Percentiles rank a stretch among this genome's conserved stretches.
Evolutionary conservation across 1,140 invertebrate genomes (phyloP).

Genomic region (Globodera rostochiensis): DNA sequence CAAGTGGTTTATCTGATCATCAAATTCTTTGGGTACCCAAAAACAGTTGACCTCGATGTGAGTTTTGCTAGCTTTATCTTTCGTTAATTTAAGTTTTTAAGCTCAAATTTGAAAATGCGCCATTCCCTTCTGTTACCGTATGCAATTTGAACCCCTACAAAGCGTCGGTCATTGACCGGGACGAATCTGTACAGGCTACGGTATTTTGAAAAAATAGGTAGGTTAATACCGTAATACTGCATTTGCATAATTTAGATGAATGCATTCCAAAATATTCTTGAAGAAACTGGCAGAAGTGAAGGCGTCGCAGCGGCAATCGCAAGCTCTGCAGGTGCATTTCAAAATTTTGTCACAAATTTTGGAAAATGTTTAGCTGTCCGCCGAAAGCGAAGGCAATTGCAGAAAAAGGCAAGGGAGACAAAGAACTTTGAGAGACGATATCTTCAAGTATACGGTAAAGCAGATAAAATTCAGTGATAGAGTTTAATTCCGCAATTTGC

Average conservation of each 20-base stretch:
- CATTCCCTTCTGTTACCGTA: slow-evolving; percentile 64
- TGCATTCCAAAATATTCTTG: slow-evolving; percentile 56
- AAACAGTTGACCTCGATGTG: slow-evolving; percentile 65
- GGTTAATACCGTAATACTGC: neutral
- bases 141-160: slow-evolving; percentile 66
- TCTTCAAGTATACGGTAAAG: slow-evolving; percentile 53
- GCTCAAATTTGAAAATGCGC: slow-evolving; percentile 66
- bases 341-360: slow-evolving; percentile 13
- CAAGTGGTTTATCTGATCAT: slow-evolving; percentile 58
- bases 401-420: slow-evolving; percentile 5
- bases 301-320: slow-evolving; percentile 56
- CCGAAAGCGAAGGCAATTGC: slow-evolving; percentile 20
- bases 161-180: slow-evolving; percentile 54
- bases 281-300: slow-evolving; percentile 51
- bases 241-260: slow-evolving; percentile 54
- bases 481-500: neutral
- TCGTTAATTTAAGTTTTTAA: slow-evolving; percentile 32
- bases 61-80: slow-evolving; percentile 21
- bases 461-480: neutral
- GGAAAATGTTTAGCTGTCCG: slow-evolving; percentile 17
- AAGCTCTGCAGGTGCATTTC: slow-evolving; percentile 17
- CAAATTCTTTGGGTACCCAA: slow-evolving; percentile 57
- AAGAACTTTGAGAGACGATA: slow-evolving; percentile 44
- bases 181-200: slow-evolving; percentile 59
- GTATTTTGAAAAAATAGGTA: slow-evolving; percentile 31